phyloP scores from a whole-genome alignment of 2,113 vertebrate genomes.

The Maccullochella peelii region DNA sequence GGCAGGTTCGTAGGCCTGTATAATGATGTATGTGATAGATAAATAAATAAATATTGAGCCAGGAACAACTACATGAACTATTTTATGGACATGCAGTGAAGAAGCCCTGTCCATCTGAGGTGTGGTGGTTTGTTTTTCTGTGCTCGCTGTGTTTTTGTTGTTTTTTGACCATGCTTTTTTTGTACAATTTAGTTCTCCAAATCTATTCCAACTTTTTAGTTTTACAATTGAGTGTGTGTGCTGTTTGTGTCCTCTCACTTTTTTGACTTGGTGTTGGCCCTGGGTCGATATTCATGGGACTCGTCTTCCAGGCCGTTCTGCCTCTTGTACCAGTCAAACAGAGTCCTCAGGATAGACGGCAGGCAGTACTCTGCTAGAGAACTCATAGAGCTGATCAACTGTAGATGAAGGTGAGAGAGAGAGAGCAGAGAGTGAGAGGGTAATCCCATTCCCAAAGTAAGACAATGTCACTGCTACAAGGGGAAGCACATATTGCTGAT shows the following conservation, averaged over 20 bases:
- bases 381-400: conserved; percentile 98
- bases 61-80: background rate
- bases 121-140: background rate
- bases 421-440: background rate
- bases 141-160: no score
- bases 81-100: background rate
- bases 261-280: conserved; percentile 98
- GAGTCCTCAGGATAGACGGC: conserved; percentile 95
- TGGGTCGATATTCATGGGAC: conserved; percentile 96
- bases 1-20: no score
- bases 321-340: conserved; percentile 99
- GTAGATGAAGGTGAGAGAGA: conserved; percentile 18
- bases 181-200: no score
- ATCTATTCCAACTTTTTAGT: background rate
- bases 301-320: conserved; percentile 99
- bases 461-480: background rate
- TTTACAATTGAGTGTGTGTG: background rate
- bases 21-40: no score
- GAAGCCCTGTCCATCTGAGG: background rate
- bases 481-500: background rate
- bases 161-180: background rate
- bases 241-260: conserved; percentile 82
- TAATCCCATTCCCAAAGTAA: conserved; percentile 14
- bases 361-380: conserved; percentile 98
- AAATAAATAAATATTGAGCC: background rate